These are phyloP conservation scores for Heterotis niloticus DNA, from an alignment of 2,113 vertebrate genomes.

Conservation along the genomic window DNA sequence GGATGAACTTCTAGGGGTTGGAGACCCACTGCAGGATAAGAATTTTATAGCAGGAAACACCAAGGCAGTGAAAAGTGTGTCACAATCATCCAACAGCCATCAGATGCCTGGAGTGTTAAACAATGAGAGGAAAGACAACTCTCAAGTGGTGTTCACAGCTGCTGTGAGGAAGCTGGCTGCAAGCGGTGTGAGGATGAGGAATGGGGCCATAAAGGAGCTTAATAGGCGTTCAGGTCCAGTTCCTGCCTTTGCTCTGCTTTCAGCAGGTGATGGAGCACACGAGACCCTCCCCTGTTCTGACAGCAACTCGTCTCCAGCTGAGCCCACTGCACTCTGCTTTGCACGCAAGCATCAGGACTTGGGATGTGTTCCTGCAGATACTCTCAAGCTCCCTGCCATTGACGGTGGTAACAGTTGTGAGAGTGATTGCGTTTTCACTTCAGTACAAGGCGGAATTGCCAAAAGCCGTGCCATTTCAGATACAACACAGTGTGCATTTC, in stretches of 20 bases:
- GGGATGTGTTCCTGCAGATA: slow-evolving; percentile 17
- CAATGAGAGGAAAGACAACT: slow-evolving; percentile 20
- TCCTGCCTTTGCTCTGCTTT: slow-evolving; percentile 28
- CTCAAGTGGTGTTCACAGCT: slow-evolving; percentile 50
- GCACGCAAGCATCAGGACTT: slow-evolving; percentile 26
- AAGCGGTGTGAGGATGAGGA: slow-evolving; percentile 28
- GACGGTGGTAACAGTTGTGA: slow-evolving; percentile 3
- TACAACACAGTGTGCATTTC: background rate
- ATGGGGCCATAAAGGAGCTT: background rate
- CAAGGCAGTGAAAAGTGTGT: background rate
- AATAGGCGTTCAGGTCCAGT: slow-evolving; percentile 19
- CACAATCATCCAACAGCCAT: background rate
- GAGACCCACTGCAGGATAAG: slow-evolving; percentile 1
- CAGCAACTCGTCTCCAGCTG: background rate
- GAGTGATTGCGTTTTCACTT: background rate
- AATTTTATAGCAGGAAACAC: slow-evolving; percentile 15
- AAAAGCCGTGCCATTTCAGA: background rate
- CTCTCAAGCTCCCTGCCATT: slow-evolving; percentile 6
- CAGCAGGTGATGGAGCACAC: slow-evolving; percentile 36
- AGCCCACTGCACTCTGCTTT: slow-evolving; percentile 30
- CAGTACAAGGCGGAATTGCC: background rate
- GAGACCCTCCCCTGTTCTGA: background rate
- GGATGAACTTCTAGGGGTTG: slow-evolving; percentile 31
- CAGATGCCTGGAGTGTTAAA: background rate
- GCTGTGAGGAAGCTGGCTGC: slow-evolving; percentile 48